Evolutionary conservation across 2,113 vertebrate species (phyloP), one percentile per base, ranked within the genome.

Genomic region (Struthidea cinerea): DNA sequence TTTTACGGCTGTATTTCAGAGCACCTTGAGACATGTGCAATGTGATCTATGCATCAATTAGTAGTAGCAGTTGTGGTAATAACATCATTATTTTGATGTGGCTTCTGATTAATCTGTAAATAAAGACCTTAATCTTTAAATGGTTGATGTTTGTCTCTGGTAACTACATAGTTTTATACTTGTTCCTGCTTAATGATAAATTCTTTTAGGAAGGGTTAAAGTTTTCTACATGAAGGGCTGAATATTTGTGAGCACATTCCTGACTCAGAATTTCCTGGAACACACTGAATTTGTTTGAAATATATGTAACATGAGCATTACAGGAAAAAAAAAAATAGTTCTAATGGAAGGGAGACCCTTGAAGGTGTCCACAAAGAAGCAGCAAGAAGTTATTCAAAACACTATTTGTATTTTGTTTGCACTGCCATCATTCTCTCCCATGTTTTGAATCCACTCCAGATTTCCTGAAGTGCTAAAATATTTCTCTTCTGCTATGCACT

Each of bases 221-320:
- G 26, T 30, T 39, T 89, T 89, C 53, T 82, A 4, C n/a, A 26
- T 30, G 41, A 88, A 39, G 73, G 57, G 26, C 9, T 84, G 28
- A 80, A 60, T 64, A 81, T 78, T 89, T 94, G 30, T 74, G 37
- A 73, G 35, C 11, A 33, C 42, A 55, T 84, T 78, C 17, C 52
- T 67, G 61, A 94, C 39, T 91, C 80, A 82, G 52, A 94, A 90
- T 88, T 94, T 96, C 93, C 88, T 94, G 83, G 87, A 96, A 80
- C 59, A 93, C 6, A 35, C 14, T 81, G 37, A 90, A 86, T 67
- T 95, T 93, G 59, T 49, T 76, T 35, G 30, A 80, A 78, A 85
- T 89, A 67, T 10, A 78, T 6, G 7, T 70, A 94, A 89, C 33
- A 33, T 35, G 28, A 95, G 10, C 39, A 64, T 44, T 83, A 57